A percentile compares a stretch with the other conserved stretches of the same genome.
phyloP scores from a whole-genome alignment of 1,140 invertebrate species.

The Bathynomus jamesi region DNA sequence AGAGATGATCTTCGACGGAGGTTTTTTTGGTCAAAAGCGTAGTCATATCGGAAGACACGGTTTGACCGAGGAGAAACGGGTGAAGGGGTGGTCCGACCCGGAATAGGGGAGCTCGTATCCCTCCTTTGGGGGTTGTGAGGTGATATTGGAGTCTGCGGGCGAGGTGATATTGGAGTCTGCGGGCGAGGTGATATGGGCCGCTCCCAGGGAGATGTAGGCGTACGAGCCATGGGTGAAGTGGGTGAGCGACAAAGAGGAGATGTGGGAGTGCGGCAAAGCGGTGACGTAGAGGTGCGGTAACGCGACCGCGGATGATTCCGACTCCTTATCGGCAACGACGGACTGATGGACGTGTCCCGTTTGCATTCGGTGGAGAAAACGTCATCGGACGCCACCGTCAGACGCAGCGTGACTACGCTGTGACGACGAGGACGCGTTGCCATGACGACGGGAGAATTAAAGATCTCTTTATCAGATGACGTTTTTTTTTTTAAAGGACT shows the following conservation, averaged over 20 bases:
- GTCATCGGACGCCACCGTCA: constrained; percentile 3
- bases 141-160: not conserved
- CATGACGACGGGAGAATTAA: not conserved
- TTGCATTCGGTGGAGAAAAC: not conserved
- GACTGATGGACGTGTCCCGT: not conserved
- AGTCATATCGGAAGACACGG: constrained; percentile 2
- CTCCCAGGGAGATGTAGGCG: not conserved
- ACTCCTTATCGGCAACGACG: not conserved
- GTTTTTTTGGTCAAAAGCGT: not conserved
- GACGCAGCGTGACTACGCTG: constrained; percentile 4
- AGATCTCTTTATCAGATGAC: no score
- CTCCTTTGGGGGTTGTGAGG: not conserved
- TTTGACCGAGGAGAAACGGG: not conserved
- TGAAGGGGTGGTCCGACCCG: not conserved
- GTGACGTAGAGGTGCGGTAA: not conserved
- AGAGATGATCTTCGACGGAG: constrained; percentile 4
- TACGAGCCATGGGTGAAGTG: not conserved
- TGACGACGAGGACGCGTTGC: constrained; percentile 5
- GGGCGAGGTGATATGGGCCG: not conserved
- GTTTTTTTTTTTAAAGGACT: no score
- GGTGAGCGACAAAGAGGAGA: not conserved
- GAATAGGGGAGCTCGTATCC: not conserved
- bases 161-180: not conserved
- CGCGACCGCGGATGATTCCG: not conserved
- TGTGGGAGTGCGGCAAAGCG: not conserved